Conservation (phyloP, 2,113 vertebrate genomes). For the Melanerpes formicivorus region DNA sequence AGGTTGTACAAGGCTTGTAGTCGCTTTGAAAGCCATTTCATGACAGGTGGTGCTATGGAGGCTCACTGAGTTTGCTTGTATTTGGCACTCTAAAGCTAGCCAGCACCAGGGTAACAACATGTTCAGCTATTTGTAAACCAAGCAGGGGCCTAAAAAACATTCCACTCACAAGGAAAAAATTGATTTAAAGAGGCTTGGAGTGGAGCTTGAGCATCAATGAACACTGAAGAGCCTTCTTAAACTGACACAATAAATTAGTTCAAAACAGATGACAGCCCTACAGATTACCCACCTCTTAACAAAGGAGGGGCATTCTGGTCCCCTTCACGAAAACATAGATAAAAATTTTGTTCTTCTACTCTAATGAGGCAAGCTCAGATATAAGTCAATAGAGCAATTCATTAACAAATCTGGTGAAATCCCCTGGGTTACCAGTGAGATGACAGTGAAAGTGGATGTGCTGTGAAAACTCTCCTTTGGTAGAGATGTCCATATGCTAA, state of each 20-base stretch:
- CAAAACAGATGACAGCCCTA: conserved; percentile 86
- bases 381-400: conserved; percentile 99
- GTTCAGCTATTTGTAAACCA: conserved; percentile 92
- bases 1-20: conserved; percentile 63
- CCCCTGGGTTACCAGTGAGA: conserved; percentile 87
- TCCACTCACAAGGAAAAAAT: conserved; percentile 84
- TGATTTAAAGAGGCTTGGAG: conserved; percentile 82
- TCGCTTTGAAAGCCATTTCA: conserved; percentile 59
- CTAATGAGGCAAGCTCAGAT: conserved; percentile 96
- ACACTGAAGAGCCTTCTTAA: conserved; percentile 86
- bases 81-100: conserved; percentile 76
- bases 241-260: conserved; percentile 93
- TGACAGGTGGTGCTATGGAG: conserved; percentile 85
- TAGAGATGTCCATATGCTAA: conserved; percentile 94
- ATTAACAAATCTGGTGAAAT: conserved; percentile 99
- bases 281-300: conserved; percentile 87
- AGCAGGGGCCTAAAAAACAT: conserved; percentile 86
- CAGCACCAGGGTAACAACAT: conserved; percentile 85
- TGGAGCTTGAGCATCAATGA: conserved; percentile 84
- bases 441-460: conserved; percentile 80
- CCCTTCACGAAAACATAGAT: conserved; percentile 79
- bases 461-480: conserved; percentile 90
- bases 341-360: conserved; percentile 89
- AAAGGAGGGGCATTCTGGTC: conserved; percentile 83
- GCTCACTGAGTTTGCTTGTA: conserved; percentile 80